Evolutionary conservation across 2,888 invertebrate species (phyloP), one percentile per base, ranked within the genome.

Genomic region (Trilocha varians): DNA sequence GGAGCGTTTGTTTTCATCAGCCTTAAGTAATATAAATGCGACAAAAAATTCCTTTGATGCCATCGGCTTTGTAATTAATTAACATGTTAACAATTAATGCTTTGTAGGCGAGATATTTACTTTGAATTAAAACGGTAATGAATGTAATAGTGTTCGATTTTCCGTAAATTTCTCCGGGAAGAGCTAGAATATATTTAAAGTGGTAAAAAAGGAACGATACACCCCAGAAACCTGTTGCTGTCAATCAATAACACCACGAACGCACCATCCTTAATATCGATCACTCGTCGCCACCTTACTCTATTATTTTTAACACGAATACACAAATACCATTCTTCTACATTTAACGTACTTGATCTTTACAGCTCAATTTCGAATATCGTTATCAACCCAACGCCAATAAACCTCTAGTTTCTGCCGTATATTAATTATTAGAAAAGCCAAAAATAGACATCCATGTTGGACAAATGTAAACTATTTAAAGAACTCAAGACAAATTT

Each of bases 201-300:
- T 58, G 59, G 53, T 64, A 52, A 45, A 32, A 71, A 60, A 73
- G 74, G 78, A 68, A 59, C 59, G 73, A 57, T 68, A 63, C 75
- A 66, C 78, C 80, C 75, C 70, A 71, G 52, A 77, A 66, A 83
- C 82, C 76, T 84, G 84, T 84, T 76, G 82, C 65, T 60, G 56
- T 62, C 75, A 83, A 84, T 84, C 84, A 82, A 84, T 84, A 84
- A 67, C 64, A 76, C 65, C 70, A 69, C 68, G 67, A 78, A 64
- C 65, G 68, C 64, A 69, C 71, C 77, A 69, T 76, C 60, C 63
- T 59, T 57, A 65, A 61, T 65, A 63, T 60, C 61, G 52, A 53
- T 50, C 52, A 46, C 47, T 50, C 47, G 53, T 52, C 52, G 47
- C 59, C 59, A 62, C 59, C 61, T 60, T 58, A 57, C 56, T 53